Evolutionary conservation across 2,888 invertebrate species (phyloP).

Genomic region (Hipparchia semele): DNA sequence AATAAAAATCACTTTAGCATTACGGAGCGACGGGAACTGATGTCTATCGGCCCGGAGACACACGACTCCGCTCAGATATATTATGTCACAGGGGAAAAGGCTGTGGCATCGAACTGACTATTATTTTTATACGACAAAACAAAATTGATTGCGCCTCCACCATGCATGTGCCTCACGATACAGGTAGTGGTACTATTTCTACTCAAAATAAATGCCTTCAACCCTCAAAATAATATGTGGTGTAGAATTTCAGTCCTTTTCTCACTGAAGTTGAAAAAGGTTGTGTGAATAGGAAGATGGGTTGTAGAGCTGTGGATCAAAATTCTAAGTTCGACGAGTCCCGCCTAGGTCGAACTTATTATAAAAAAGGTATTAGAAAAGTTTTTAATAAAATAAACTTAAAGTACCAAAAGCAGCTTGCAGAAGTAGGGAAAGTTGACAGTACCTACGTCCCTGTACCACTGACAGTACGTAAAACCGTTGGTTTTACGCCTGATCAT

Average conservation of each 20-base stretch:
- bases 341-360: too few relatives aligned
- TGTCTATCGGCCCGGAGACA: slow-evolving; percentile 78
- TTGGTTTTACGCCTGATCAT: too few relatives aligned
- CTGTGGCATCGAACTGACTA: slow-evolving; percentile 67
- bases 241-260: neutral
- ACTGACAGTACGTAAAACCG: too few relatives aligned
- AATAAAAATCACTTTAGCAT: slow-evolving; percentile 81
- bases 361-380: too few relatives aligned
- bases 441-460: too few relatives aligned
- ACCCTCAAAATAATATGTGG: neutral
- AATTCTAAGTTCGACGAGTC: too few relatives aligned
- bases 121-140: slow-evolving; percentile 78
- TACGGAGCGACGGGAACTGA: slow-evolving; percentile 76
- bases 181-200: slow-evolving; percentile 28
- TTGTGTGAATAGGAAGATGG: neutral
- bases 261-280: neutral
- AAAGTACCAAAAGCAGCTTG: too few relatives aligned
- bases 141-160: slow-evolving; percentile 62
- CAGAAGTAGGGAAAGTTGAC: too few relatives aligned
- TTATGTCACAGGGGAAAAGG: slow-evolving; percentile 73
- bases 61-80: slow-evolving; percentile 75
- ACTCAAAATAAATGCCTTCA: slow-evolving; percentile 12
- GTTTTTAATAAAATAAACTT: too few relatives aligned
- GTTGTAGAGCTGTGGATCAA: neutral
- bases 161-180: slow-evolving; percentile 38